These are phyloP conservation scores for Tragopan temminckii DNA, from an alignment of 2,797 vertebrate species.

Conservation along the genomic window DNA sequence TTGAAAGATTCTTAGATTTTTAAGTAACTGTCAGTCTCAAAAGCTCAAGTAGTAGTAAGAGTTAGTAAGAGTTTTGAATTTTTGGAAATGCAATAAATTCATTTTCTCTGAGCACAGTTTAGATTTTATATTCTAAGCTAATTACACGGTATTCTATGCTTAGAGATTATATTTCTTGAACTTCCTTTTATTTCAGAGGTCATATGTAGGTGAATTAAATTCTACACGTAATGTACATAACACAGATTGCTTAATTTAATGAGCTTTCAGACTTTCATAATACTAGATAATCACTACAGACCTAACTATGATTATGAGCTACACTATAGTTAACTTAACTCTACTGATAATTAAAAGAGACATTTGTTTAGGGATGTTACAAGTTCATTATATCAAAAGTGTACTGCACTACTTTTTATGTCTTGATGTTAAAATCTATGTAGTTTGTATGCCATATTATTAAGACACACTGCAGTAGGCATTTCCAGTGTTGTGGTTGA, in stretches of 20 bases:
- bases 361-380: background rate
- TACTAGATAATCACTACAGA: background rate
- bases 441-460: background rate
- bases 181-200: background rate
- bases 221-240: background rate
- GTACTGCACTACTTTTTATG: background rate
- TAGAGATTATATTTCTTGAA: background rate
- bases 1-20: background rate
- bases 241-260: conserved; percentile 6
- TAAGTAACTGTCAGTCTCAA: background rate
- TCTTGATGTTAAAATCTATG: background rate
- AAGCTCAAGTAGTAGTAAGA: background rate
- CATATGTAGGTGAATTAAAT: background rate
- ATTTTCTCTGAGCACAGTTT: background rate
- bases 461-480: background rate
- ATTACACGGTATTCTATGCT: background rate
- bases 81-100: background rate
- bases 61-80: background rate
- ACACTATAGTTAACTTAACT: background rate
- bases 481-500: background rate
- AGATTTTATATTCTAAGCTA: background rate
- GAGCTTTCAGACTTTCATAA: background rate
- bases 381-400: background rate
- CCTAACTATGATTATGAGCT: background rate
- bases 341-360: background rate